Conservation (phyloP, 2,888 invertebrate genomes). For the Mesorhabditis belari region DNA sequence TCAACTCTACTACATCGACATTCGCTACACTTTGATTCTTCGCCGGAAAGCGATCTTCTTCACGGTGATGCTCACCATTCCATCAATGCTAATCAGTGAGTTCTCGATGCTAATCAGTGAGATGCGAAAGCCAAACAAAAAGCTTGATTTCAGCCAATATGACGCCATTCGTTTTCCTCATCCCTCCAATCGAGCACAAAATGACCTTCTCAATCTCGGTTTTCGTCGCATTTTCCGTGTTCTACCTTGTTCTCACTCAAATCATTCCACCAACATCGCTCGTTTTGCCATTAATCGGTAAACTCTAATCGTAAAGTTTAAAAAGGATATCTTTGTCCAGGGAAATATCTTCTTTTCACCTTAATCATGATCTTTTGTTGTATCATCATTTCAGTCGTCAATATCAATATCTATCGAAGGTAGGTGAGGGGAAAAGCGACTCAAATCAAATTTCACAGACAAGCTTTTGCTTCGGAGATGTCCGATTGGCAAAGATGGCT, state of each 20-base stretch:
- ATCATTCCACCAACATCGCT: conserved; percentile 93
- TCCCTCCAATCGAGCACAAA: conserved; percentile 70
- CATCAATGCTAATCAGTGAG: conserved; percentile 46
- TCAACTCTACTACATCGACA: conserved; percentile 37
- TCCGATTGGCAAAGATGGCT: conserved; percentile 32
- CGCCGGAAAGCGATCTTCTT: conserved; percentile 40
- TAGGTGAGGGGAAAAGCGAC: conserved; percentile 59
- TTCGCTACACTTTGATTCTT: conserved; percentile 23
- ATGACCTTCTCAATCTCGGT: conserved; percentile 86
- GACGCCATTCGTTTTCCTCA: conserved; percentile 33
- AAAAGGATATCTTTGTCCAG: conserved; percentile 10
- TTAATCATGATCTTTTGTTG: conserved; percentile 88
- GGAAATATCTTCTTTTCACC: conserved; percentile 88
- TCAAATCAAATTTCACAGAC: conserved; percentile 13
- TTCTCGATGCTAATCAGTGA: background rate
- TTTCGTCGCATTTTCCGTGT: conserved; percentile 94
- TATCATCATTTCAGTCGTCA: conserved; percentile 90
- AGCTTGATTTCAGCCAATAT: conserved; percentile 21
- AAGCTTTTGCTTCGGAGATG: conserved; percentile 35
- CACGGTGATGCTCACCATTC: conserved; percentile 40
- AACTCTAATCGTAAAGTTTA: background rate
- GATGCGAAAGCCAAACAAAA: background rate
- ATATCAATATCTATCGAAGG: conserved; percentile 89
- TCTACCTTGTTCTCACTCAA: conserved; percentile 92
- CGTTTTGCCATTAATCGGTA: conserved; percentile 80